Conservation (phyloP, 2,113 vertebrate species). For the Chloroceryle aenea region DNA sequence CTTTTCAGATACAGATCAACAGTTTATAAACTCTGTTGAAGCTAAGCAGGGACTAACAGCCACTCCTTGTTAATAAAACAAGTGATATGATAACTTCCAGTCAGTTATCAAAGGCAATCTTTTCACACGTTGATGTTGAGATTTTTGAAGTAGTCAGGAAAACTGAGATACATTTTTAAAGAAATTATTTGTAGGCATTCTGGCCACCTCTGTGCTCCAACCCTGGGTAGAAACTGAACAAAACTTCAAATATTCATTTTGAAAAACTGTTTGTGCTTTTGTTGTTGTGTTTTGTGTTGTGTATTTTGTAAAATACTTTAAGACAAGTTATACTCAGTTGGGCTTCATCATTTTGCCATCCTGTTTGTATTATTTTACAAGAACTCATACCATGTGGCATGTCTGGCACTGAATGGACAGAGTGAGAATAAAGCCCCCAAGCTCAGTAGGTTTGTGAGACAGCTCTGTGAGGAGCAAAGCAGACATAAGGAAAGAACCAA, state of each 20-base stretch:
- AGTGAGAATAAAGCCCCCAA: slow-evolving; percentile 8
- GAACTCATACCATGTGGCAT: background rate
- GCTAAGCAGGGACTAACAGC: background rate
- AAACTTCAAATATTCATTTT: background rate
- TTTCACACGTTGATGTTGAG: background rate
- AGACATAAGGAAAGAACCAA: slow-evolving; percentile 28
- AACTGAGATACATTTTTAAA: background rate
- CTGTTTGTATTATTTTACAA: background rate
- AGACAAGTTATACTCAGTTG: background rate
- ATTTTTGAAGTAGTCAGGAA: background rate
- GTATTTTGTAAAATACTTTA: background rate
- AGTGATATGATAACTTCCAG: background rate
- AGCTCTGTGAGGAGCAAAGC: background rate
- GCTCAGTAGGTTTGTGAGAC: background rate
- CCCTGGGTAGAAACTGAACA: background rate
- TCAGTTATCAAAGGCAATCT: background rate
- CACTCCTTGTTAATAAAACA: background rate
- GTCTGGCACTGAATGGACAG: background rate
- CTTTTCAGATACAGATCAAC: background rate
- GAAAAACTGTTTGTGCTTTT: background rate
- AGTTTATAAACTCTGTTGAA: background rate
- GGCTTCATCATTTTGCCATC: background rate
- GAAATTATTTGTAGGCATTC: rapidly evolving
- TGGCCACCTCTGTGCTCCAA: background rate
- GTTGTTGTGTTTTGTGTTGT: background rate